Base-by-base conservation (phyloP, 2,797 vertebrate genomes). In the Hozukius guyotensis region DNA sequence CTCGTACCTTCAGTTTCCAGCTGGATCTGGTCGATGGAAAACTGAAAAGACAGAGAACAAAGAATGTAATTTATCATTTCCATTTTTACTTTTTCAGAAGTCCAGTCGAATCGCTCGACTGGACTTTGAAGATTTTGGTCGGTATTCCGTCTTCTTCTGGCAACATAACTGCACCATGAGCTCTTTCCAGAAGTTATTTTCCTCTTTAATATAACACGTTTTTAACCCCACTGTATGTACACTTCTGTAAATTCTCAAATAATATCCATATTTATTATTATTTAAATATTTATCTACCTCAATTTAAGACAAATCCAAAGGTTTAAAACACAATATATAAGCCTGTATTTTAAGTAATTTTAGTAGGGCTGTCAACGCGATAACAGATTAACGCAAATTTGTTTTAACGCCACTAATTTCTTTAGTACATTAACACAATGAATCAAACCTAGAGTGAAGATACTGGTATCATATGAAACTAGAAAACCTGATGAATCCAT, bases 11-110 rank as follows among this genome's bases (percentile, higher is more conserved):
- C 96, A 16, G 97, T 96, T 29, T 96, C 96, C 91, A 99, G 97
- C 93, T 97, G 96, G 92, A 99, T 98, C 87, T 93, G 92, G 61
- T 99, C 97, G 75, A 97, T 92, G 87, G 96, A 97, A 93, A 99
- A 99, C 98, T 99, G 89, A 57, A 84, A 64, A 77, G n/a, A 85
- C 6, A 73, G 22, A 72, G 11, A 29, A 29, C 14, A 20, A 57
- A 13, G 20, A n/a, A 27, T 1, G 22, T 3, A 4, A n/a, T 56
- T 46, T 18, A 60, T 74, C 6, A 65, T 27, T 46, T 24, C 1
- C 3, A 34, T 32, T 72, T 10, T 1, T 52, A n/a, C 20, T 36
- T 11, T 49, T 38, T 18, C 10, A 20, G 29, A 46, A 12, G 1
- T 14, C 9, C 4, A 57, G 4, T 10, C 1, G 2, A 65, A 14